Base-by-base conservation (phyloP, 1,140 invertebrate species). In the Leptinotarsa texana region DNA sequence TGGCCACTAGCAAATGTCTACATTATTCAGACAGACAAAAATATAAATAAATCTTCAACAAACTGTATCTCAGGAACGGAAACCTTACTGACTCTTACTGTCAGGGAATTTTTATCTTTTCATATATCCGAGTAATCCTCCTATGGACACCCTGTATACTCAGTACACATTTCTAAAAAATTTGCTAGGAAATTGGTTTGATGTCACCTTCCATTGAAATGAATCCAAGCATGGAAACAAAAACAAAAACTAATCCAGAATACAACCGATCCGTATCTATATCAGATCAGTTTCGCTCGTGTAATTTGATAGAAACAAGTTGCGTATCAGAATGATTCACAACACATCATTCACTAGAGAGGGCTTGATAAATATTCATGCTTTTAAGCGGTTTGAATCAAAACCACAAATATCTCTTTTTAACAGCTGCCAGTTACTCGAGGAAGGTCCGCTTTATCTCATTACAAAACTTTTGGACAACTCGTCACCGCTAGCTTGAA, bases 381-480 rank as follows among this genome's bases (percentile, higher is more conserved):
- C 4, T 57, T 18, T 57, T 18, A 18, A 57, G 51, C 51, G 51
- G 51, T 57, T 57, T 57, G 8, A 57, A 57, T 57, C 51, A 57
- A 57, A 57, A 57, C 51, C 51, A 18, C 15, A 18, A 57, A 57
- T 57, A 57, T 57, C 51, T 57, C 51, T 57, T 57, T 57, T 57
- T 4, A 57, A 57, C 51, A 57, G 51, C 51, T 57, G 51, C 51
- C 51, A 57, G 51, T 57, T 18, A 57, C 51, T 57, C 51, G 51
- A 57, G 51, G 51, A 57, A 57, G 51, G 51, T 18, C 15, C n/a
- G 51, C 51, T 57, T 57, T 57, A 57, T 57, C 51, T 57, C 51
- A 18, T 57, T 57, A 57, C 51, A 57, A 57, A 57, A 57, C 51
- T 57, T 57, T 57, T 57, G 17, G 51, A 57, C 51, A 57, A 57